phyloP scores from a whole-genome alignment of 2,113 vertebrate genomes.

The Apistogramma diplotaenia region DNA sequence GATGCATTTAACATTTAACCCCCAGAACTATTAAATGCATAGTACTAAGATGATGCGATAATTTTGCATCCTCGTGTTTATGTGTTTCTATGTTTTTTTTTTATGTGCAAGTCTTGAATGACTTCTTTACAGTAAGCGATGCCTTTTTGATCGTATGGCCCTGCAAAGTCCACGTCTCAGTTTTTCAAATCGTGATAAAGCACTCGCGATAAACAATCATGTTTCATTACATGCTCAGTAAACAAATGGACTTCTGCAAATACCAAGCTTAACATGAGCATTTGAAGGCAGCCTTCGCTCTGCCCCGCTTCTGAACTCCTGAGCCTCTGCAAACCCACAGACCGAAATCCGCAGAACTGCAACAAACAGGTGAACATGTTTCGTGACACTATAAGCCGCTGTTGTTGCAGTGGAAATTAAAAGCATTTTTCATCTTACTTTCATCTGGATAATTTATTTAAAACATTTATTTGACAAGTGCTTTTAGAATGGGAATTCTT shows the following conservation, averaged over 20 bases:
- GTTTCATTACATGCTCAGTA: neutral
- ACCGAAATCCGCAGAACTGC: neutral
- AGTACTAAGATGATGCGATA: neutral
- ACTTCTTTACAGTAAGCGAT: neutral
- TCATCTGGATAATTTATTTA: neutral
- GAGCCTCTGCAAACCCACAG: constrained; percentile 22
- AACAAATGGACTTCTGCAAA: neutral
- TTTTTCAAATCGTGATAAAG: too few relatives aligned
- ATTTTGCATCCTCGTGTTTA: neutral
- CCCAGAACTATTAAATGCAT: neutral
- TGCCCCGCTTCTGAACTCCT: constrained; percentile 71
- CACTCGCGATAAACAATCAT: neutral
- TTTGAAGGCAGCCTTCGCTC: constrained; percentile 30
- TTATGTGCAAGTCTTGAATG: neutral
- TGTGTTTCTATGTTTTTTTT: too few relatives aligned
- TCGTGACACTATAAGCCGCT: neutral
- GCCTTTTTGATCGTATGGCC: neutral
- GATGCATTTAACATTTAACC: neutral
- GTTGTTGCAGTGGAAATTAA: neutral
- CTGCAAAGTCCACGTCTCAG: neutral
- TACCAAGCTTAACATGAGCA: neutral
- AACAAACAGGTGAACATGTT: neutral
- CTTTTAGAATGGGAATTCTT: neutral
- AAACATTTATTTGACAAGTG: neutral
- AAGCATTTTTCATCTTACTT: neutral